These are phyloP conservation scores for Chamaetylas fuelleborni DNA, from an alignment of 2,113 vertebrate genomes.

Conservation along the genomic window DNA sequence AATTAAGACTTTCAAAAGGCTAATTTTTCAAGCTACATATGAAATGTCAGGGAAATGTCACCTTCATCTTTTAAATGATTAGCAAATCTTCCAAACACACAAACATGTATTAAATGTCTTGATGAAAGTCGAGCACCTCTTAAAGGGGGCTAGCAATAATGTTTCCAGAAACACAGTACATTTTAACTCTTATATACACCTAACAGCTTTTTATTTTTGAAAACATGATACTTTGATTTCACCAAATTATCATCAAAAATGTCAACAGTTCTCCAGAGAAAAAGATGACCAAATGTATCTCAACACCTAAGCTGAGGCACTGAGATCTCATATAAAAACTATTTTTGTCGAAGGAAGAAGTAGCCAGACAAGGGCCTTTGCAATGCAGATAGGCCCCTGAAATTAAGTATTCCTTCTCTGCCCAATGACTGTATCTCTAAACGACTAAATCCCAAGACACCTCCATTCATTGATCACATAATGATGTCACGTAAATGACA, in stretches of 20 bases:
- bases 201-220: background rate
- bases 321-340: background rate
- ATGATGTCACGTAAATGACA: background rate
- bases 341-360: background rate
- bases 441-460: background rate
- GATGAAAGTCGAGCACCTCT: background rate
- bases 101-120: background rate
- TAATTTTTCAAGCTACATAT: background rate
- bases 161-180: background rate
- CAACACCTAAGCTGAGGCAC: background rate
- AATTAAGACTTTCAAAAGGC: background rate
- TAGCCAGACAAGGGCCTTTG: background rate
- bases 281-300: background rate
- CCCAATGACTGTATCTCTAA: background rate
- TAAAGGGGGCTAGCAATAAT: background rate
- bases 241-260: background rate
- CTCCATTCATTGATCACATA: background rate
- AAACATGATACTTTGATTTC: background rate
- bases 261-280: background rate
- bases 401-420: background rate
- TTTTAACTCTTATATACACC: background rate
- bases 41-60: conserved; percentile 26
- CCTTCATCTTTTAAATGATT: background rate
- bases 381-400: background rate
- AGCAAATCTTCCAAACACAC: background rate